Evolutionary conservation across 2,113 vertebrate genomes (phyloP), one percentile per base, ranked within the genome.

Genomic region (Engystomops pustulosus): DNA sequence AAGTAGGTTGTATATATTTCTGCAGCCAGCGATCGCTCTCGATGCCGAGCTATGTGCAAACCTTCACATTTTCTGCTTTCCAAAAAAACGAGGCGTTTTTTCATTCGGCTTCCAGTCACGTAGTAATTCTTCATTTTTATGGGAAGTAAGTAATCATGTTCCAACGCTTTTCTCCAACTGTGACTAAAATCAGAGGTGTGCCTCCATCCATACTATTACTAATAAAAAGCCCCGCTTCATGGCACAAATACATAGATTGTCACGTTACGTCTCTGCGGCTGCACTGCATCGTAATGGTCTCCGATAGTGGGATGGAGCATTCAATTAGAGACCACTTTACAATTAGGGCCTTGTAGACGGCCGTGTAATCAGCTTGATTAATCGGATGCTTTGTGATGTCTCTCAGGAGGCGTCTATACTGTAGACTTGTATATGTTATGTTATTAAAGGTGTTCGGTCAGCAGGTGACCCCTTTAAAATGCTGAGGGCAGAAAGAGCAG

Each of bases 81-180:
- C 32, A 36, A 58, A 60, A 78, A 41, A n/a, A 55, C 30, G 38
- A 25, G 0, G 14, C 44, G 55, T 17, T 8, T n/a, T 71, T 1
- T 0, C 0, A n/a, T 58, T 65, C 80, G 11, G 9, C 30, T 78
- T 32, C 23, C 72, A 49, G 78, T 82, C 45, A 62, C 0, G 6
- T 44, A 84, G 75, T 68, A 62, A 85, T 3, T 49, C 71, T 17
- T 60, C 84, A 60, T 85, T 90, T 67, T 86, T 85, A 79, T 87
- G 6, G 62, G 11, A 84, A 82, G 34, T 83, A 83, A 70, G 81
- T 88, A 86, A 85, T 11, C 20, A 84, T 72, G 74, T 85, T 41
- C 65, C 45, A 84, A 38, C 34, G 86, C 60, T 20, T 14, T 84
- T 81, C 38, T 30, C 86, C 78, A 83, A 75, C 85, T 80, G 79